phyloP scores from a whole-genome alignment of 1,140 invertebrate species.

The Drusus annulatus region DNA sequence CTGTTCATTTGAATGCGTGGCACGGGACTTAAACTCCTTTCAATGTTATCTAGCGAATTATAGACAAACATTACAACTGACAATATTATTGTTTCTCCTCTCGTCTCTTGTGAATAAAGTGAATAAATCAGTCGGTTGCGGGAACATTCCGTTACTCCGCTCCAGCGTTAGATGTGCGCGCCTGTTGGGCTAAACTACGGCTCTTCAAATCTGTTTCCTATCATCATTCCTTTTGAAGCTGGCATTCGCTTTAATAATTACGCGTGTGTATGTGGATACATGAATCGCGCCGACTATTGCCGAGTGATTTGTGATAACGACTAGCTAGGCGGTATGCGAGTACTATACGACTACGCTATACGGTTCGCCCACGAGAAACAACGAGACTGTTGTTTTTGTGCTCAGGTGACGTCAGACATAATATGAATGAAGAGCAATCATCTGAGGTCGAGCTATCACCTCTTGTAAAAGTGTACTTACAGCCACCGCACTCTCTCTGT shows the following conservation, averaged over 20 bases:
- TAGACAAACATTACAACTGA: constrained; percentile 5
- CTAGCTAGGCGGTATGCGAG: too few species aligned
- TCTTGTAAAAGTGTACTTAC: neutral
- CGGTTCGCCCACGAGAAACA: constrained; percentile 3
- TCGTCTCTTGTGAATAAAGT: neutral
- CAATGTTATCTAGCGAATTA: neutral
- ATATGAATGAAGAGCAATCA: constrained; percentile 43
- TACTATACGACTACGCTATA: too few species aligned
- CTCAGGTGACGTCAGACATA: constrained; percentile 37
- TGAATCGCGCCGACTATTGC: constrained; percentile 29
- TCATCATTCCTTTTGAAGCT: constrained; percentile 30
- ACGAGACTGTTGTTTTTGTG: constrained; percentile 1
- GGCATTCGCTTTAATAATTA: constrained; percentile 24
- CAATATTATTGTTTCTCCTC: constrained; percentile 5
- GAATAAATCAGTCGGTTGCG: neutral
- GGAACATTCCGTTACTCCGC: neutral
- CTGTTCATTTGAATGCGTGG: constrained; percentile 7
- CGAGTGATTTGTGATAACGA: constrained; percentile 26
- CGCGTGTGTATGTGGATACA: constrained; percentile 7
- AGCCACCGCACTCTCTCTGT: too few species aligned
- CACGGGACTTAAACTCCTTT: neutral
- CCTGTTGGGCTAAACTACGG: neutral
- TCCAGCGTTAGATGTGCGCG: neutral
- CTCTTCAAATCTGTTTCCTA: constrained; percentile 32
- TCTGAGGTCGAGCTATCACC: constrained; percentile 41